These are phyloP conservation scores for Ostrea edulis DNA, from an alignment of 1,140 invertebrate genomes.

Conservation along the genomic window DNA sequence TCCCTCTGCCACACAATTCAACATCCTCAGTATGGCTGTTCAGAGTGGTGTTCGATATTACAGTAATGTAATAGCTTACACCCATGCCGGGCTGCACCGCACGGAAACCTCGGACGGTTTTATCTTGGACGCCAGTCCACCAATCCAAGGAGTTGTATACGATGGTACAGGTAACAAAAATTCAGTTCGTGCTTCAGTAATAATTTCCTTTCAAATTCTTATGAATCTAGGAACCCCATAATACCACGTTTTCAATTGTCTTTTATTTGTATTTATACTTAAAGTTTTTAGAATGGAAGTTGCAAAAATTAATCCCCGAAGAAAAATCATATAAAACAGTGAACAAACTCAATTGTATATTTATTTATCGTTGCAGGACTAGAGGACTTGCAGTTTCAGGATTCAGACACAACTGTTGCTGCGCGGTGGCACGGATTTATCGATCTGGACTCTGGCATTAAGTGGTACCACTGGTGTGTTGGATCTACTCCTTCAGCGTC, in stretches of 20 bases:
- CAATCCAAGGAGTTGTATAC: conserved; percentile 53
- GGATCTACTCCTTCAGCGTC: not conserved
- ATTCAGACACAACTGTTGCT: conserved; percentile 17
- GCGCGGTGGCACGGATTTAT: conserved; percentile 61
- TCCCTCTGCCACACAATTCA: not conserved
- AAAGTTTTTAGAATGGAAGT: too few relatives aligned
- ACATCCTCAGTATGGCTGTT: conserved; percentile 27
- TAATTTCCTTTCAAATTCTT: too few relatives aligned
- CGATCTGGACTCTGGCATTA: conserved; percentile 53
- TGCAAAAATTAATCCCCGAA: too few relatives aligned
- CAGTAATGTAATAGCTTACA: conserved; percentile 50
- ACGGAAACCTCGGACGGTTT: conserved; percentile 60
- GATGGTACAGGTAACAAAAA: conserved; percentile 58
- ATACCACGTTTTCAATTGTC: too few relatives aligned
- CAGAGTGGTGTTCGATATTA: conserved; percentile 43
- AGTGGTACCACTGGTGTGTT: conserved; percentile 61
- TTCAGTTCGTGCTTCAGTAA: not conserved
- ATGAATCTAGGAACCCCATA: too few relatives aligned
- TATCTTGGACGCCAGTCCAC: conserved; percentile 47
- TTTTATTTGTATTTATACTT: too few relatives aligned
- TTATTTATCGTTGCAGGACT: conserved; percentile 42
- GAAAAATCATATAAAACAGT: too few relatives aligned
- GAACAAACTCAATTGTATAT: too few relatives aligned
- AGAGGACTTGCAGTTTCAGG: conserved; percentile 56
- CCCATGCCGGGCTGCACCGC: conserved; percentile 38